Percentiles rank a stretch among this genome's conserved stretches.
phyloP scores from a whole-genome alignment of 2,888 invertebrate genomes.

The Chloroclysta siterata region DNA sequence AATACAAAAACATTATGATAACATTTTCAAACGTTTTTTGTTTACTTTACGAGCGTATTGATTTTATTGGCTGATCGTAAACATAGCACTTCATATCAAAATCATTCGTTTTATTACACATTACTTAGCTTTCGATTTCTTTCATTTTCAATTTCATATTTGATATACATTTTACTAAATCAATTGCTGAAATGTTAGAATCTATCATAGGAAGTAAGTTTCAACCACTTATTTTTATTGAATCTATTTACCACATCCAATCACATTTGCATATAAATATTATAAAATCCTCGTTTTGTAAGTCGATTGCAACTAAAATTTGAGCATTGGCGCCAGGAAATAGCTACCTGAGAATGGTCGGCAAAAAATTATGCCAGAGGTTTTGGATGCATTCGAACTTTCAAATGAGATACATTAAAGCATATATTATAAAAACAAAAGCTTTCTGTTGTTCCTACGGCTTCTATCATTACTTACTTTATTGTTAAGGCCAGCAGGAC shows the following conservation, averaged over 20 bases:
- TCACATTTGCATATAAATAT: not conserved
- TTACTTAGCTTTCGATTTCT: not conserved
- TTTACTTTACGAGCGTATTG: constrained; percentile 49
- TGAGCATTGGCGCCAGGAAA: not conserved
- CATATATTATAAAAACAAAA: too few species aligned
- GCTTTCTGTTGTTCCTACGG: too few species aligned
- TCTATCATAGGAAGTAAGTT: not conserved
- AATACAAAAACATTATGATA: constrained; percentile 47
- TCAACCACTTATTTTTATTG: constrained; percentile 16
- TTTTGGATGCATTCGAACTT: not conserved
- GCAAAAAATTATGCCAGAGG: not conserved
- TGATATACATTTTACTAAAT: not conserved
- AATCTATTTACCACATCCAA: not conserved
- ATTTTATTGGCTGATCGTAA: constrained; percentile 53
- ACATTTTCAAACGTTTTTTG: constrained; percentile 45
- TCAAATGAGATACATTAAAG: too few species aligned
- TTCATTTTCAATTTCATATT: not conserved
- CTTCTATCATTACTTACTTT: constrained; percentile 82
- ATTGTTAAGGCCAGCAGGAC: constrained; percentile 92
- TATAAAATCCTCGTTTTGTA: not conserved
- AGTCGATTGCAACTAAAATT: not conserved
- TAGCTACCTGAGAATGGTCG: not conserved
- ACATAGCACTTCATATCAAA: constrained; percentile 37
- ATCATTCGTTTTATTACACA: constrained; percentile 16
- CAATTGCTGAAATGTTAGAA: not conserved